phyloP scores from a whole-genome alignment of 64 coral and sea anemone species.

The Hydrozoanthus tunicans region DNA sequence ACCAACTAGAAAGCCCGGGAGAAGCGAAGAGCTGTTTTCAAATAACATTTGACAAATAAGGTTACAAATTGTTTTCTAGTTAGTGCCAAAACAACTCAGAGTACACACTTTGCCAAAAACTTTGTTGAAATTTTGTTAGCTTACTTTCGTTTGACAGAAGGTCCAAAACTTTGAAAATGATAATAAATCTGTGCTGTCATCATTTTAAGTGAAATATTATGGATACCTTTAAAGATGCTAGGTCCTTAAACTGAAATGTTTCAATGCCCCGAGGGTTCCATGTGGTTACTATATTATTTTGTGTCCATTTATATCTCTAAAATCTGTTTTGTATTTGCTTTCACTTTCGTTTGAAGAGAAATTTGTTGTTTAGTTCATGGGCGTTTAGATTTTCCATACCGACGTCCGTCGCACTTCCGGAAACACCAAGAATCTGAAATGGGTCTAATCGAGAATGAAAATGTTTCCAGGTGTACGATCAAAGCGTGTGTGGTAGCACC shows the following conservation, averaged over 20 bases:
- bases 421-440: background rate
- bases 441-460: no score
- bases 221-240: background rate
- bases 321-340: conserved; percentile 36
- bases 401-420: background rate
- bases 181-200: no score
- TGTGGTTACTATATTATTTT: conserved; percentile 5
- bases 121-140: no score
- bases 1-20: no score
- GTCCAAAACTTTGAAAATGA: no score
- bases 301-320: background rate
- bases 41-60: no score
- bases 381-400: background rate
- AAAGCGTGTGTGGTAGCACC: background rate
- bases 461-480: background rate
- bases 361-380: background rate
- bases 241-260: background rate
- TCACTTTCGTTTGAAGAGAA: conserved; percentile 17
- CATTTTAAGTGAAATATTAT: no score
- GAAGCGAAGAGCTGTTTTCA: no score
- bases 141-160: no score
- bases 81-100: no score
- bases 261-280: background rate
- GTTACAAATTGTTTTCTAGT: no score
- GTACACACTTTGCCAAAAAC: no score